These are phyloP conservation scores for Theropithecus gelada DNA, from an alignment of 2,113 vertebrate species.

Conservation along the genomic window DNA sequence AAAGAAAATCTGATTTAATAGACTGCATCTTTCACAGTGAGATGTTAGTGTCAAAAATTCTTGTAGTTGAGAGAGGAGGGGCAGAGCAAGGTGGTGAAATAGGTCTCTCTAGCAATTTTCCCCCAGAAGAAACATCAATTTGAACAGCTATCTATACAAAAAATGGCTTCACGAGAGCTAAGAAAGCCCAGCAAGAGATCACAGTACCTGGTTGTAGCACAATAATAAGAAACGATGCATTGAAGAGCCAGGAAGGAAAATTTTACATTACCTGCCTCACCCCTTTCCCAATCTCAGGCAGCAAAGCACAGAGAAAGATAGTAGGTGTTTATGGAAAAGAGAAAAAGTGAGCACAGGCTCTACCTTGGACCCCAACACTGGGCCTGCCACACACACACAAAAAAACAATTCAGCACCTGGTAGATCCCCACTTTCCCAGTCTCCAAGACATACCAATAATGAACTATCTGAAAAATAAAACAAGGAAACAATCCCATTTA, in stretches of 20 bases:
- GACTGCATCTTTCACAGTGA: background rate
- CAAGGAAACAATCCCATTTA: too few relatives aligned
- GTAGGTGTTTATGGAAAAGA: background rate
- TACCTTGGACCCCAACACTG: background rate
- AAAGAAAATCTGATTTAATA: background rate
- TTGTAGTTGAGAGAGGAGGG: background rate
- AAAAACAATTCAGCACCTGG: too few relatives aligned
- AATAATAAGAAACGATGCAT: background rate
- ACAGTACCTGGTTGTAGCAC: background rate
- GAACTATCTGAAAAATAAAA: too few relatives aligned
- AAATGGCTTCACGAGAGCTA: background rate
- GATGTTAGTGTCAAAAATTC: background rate
- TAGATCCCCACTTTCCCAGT: too few relatives aligned
- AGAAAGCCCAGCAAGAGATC: background rate
- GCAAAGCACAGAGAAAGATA: background rate
- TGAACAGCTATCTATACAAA: background rate
- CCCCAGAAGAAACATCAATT: background rate
- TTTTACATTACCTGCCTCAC: background rate
- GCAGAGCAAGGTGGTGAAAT: background rate
- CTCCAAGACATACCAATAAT: too few relatives aligned
- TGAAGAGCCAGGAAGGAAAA: background rate
- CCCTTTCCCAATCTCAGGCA: background rate
- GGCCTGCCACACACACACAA: too few relatives aligned
- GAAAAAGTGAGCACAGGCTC: background rate
- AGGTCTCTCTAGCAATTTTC: background rate